phyloP scores from a whole-genome alignment of 1,140 invertebrate species.

The Periplaneta americana region DNA sequence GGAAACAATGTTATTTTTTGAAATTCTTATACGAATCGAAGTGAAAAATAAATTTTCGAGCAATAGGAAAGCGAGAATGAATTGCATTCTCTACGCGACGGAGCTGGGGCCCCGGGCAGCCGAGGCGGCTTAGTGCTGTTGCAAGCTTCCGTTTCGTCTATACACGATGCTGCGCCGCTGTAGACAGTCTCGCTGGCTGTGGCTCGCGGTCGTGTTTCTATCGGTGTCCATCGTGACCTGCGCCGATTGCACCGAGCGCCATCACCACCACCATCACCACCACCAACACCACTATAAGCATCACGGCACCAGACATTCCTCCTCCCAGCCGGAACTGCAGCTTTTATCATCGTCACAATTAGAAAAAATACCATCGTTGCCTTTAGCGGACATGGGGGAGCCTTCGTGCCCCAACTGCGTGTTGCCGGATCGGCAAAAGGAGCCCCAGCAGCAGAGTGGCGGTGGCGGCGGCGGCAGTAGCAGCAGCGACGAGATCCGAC shows the following conservation, averaged over 20 bases:
- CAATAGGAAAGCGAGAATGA: background rate
- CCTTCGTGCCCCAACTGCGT: background rate
- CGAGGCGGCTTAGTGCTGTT: no score
- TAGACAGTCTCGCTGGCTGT: background rate
- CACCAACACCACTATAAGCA: background rate
- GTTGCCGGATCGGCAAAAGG: background rate
- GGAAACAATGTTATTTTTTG: background rate
- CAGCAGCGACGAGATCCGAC: constrained; percentile 47
- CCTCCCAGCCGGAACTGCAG: background rate
- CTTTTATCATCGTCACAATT: background rate
- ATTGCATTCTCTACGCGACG: background rate
- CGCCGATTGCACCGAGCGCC: background rate
- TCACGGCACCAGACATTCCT: background rate
- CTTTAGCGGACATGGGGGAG: no score
- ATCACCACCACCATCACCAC: background rate
- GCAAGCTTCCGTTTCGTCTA: no score
- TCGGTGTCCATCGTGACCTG: background rate
- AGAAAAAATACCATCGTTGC: background rate
- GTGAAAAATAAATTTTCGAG: background rate
- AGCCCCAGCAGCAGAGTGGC: background rate
- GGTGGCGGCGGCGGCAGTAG: background rate
- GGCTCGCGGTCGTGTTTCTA: background rate
- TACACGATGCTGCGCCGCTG: background rate
- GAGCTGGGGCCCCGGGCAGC: no score
- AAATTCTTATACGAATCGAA: background rate